These are phyloP conservation scores for Fistularia tabacaria DNA, from an alignment of 2,797 vertebrate genomes.

Conservation along the genomic window DNA sequence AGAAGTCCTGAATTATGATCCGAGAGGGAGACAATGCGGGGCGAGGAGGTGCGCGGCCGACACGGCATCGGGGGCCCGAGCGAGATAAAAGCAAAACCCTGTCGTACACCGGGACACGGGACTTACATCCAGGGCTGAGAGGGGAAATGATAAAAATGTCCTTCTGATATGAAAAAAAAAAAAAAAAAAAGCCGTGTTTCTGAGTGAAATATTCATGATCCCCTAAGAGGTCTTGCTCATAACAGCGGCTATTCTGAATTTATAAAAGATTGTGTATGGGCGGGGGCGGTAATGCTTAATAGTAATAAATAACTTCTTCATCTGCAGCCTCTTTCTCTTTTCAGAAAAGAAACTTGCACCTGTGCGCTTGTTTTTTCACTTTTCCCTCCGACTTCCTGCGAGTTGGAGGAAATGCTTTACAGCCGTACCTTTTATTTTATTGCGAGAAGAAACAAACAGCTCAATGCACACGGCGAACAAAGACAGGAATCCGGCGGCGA, in stretches of 20 bases:
- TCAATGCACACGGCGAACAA: conserved; percentile 73
- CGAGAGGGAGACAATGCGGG: conserved; percentile 18
- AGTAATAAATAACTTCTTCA: conserved; percentile 64
- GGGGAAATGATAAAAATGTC: conserved; percentile 70
- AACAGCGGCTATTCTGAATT: conserved; percentile 67
- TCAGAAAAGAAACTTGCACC: conserved; percentile 10
- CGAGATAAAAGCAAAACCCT: conserved; percentile 80
- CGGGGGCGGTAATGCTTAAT: conserved; percentile 50
- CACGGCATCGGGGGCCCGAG: conserved; percentile 38
- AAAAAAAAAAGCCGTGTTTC: conserved; percentile 67
- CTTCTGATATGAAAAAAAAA: conserved; percentile 58
- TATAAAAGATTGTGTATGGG: conserved; percentile 33
- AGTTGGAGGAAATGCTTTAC: conserved; percentile 78
- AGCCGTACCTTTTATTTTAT: conserved; percentile 72
- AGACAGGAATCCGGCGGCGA: conserved; percentile 72
- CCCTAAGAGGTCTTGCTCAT: conserved; percentile 72
- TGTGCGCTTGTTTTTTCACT: conserved; percentile 60
- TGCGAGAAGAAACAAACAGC: conserved; percentile 65
- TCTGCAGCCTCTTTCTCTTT: conserved; percentile 40
- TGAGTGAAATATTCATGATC: conserved; percentile 78
- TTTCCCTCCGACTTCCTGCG: conserved; percentile 77
- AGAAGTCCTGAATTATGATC: conserved; percentile 37
- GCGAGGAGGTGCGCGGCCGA: conserved; percentile 40
- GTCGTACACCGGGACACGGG: conserved; percentile 69
- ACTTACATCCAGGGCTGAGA: conserved; percentile 68